Conservation (phyloP, 2,888 invertebrate species). For the Apoda limacodes region DNA sequence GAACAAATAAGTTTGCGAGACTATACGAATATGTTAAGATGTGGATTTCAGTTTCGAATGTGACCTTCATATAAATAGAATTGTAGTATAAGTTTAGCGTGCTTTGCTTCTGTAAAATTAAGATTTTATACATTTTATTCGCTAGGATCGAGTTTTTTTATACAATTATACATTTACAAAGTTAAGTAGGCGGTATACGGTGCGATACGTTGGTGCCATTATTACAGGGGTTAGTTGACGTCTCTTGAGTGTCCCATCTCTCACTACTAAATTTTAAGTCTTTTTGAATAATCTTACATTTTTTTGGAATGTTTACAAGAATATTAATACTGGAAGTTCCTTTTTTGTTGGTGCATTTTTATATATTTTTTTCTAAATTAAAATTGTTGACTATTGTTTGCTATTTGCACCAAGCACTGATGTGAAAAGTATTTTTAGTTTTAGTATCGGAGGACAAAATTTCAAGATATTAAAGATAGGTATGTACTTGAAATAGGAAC, state of each 20-base stretch:
- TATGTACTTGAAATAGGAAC: too few species aligned
- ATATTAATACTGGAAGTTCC: too few species aligned
- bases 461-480: too few species aligned
- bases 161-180: constrained; percentile 62
- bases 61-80: constrained; percentile 54
- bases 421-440: too few species aligned
- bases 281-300: constrained; percentile 12
- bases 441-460: too few species aligned
- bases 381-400: too few species aligned
- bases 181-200: constrained; percentile 69
- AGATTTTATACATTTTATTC: constrained; percentile 66
- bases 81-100: constrained; percentile 67
- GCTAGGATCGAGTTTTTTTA: constrained; percentile 59
- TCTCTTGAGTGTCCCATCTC: constrained; percentile 41
- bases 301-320: constrained; percentile 19
- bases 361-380: too few species aligned
- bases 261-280: constrained; percentile 34
- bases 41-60: constrained; percentile 52
- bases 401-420: too few species aligned
- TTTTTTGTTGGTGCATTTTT: too few species aligned
- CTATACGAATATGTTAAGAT: constrained; percentile 43
- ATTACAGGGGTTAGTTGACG: constrained; percentile 65
- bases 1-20: too few species aligned
- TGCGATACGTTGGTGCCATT: constrained; percentile 71
- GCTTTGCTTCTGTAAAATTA: constrained; percentile 68